Conservation (phyloP, 2,113 vertebrate species). For the Ciconia boyciana region DNA sequence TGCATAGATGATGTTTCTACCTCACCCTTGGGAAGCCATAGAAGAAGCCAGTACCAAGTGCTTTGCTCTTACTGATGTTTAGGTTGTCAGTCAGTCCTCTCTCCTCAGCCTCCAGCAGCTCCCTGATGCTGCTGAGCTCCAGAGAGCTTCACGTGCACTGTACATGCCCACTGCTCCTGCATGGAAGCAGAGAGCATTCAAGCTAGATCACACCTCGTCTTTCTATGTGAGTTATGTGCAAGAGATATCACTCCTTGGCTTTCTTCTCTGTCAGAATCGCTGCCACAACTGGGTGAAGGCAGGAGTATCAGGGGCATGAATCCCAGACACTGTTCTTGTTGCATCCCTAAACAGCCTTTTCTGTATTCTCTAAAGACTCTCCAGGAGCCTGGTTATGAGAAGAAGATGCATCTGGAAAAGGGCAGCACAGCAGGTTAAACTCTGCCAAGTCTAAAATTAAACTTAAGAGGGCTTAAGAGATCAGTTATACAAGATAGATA, state of each 20-base stretch:
- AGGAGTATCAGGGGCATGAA: not conserved
- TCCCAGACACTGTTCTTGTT: not conserved
- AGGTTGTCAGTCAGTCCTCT: not conserved
- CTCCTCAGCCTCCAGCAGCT: not conserved
- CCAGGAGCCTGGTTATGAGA: conserved; percentile 4
- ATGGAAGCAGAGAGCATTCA: not conserved
- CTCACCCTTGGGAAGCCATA: not conserved
- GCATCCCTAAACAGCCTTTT: not conserved
- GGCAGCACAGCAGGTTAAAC: conserved; percentile 66
- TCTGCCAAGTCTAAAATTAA: conserved; percentile 69
- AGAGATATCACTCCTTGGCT: not conserved
- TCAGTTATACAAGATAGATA: conserved; percentile 70
- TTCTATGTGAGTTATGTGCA: not conserved
- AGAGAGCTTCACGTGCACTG: not conserved
- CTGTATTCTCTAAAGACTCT: not conserved
- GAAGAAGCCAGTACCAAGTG: not conserved
- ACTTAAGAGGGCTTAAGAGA: conserved; percentile 69
- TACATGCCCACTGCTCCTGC: not conserved
- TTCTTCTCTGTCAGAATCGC: not conserved
- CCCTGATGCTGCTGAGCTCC: not conserved
- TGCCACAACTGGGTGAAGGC: not conserved
- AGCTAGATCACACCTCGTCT: not conserved
- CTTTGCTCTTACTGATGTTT: not conserved
- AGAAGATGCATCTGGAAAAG: conserved; percentile 62
- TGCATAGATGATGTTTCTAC: not conserved